Conservation (phyloP, 2,113 vertebrate genomes). For the Upupa epops region DNA sequence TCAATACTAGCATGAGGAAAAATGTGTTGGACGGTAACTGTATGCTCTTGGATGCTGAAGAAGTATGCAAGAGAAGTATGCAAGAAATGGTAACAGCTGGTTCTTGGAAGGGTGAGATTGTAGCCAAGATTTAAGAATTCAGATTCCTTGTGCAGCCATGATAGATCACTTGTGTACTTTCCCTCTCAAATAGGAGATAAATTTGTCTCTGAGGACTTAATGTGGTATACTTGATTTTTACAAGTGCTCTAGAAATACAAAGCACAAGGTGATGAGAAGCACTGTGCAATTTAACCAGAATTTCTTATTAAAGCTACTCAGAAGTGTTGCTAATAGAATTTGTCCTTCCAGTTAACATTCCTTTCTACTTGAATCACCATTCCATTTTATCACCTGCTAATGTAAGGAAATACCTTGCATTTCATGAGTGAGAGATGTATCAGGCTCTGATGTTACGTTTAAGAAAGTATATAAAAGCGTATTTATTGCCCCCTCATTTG, state of each 20-base stretch:
- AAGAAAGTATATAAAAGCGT: not conserved
- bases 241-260: not conserved
- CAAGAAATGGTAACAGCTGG: not conserved
- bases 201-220: not conserved
- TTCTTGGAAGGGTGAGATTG: not conserved
- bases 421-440: not conserved
- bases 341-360: conserved; percentile 1
- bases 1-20: not conserved
- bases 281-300: not conserved
- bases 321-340: not conserved
- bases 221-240: not conserved
- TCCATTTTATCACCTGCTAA: not conserved
- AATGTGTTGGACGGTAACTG: not conserved
- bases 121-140: conserved; percentile 1
- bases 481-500: not conserved
- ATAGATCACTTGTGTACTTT: conserved; percentile 18
- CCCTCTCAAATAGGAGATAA: not conserved
- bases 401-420: not conserved
- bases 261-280: not conserved
- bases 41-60: not conserved
- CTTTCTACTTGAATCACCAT: not conserved
- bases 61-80: not conserved
- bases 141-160: not conserved
- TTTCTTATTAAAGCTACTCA: not conserved
- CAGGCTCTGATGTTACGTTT: not conserved